These are phyloP conservation scores for Cosmopolites sordidus DNA, from an alignment of 2,888 invertebrate species.

Conservation along the genomic window DNA sequence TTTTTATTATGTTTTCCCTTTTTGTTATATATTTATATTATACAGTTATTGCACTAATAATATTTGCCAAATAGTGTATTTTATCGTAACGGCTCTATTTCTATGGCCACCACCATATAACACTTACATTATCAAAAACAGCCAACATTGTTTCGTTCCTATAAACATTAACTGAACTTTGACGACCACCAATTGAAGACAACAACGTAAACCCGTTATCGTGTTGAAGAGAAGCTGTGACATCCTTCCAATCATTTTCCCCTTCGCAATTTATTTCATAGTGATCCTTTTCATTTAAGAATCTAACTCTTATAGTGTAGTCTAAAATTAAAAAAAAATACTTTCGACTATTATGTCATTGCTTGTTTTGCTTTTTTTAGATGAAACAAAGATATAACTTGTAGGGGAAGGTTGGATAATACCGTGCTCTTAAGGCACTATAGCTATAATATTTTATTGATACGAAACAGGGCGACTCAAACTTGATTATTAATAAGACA, in stretches of 20 bases:
- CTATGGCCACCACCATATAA: background rate
- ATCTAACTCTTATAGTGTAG: slow-evolving; percentile 55
- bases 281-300: slow-evolving; percentile 45
- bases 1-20: too few relatives aligned
- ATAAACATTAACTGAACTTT: slow-evolving; percentile 55
- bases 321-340: slow-evolving; percentile 48
- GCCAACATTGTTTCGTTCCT: slow-evolving; percentile 56
- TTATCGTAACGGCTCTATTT: background rate
- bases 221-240: slow-evolving; percentile 49
- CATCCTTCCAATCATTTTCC: slow-evolving; percentile 55
- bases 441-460: too few relatives aligned
- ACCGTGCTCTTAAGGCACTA: too few relatives aligned
- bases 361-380: too few relatives aligned
- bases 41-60: too few relatives aligned
- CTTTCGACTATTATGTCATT: too few relatives aligned
- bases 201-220: slow-evolving; percentile 41
- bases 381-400: too few relatives aligned
- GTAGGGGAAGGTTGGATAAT: too few relatives aligned
- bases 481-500: too few relatives aligned
- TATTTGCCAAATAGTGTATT: too few relatives aligned
- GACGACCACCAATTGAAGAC: slow-evolving; percentile 54
- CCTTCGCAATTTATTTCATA: slow-evolving; percentile 51
- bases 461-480: too few relatives aligned
- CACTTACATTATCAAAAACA: slow-evolving; percentile 59
- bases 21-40: too few relatives aligned